Evolutionary conservation across 1,140 invertebrate genomes (phyloP).

Genomic region (Diachasmimorpha longicaudata): DNA sequence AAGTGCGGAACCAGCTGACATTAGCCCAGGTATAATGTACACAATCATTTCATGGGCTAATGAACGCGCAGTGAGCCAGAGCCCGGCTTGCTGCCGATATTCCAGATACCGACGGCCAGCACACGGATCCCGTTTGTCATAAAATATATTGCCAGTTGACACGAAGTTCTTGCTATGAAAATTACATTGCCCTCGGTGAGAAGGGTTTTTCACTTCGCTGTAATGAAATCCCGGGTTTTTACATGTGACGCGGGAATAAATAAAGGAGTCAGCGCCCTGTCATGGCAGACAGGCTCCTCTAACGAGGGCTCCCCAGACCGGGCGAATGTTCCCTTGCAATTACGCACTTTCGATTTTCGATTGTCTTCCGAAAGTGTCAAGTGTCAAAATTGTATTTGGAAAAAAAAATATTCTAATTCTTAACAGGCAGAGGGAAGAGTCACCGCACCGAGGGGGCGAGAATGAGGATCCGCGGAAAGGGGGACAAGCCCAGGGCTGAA

Average conservation of each 20-base stretch:
- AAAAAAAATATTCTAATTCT: not conserved
- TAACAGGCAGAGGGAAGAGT: not conserved
- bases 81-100: not conserved
- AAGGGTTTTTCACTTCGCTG: no score
- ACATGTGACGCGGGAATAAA: no score
- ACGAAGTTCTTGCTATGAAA: not conserved
- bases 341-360: no score
- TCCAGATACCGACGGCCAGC: not conserved
- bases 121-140: slow-evolving; percentile 28
- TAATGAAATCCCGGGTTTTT: no score
- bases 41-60: slow-evolving; percentile 41
- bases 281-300: no score
- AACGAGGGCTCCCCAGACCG: no score
- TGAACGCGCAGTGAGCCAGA: slow-evolving; percentile 26
- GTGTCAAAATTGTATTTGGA: no score
- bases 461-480: slow-evolving; percentile 5
- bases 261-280: no score
- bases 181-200: not conserved
- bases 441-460: not conserved
- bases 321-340: no score
- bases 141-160: slow-evolving; percentile 14
- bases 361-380: no score
- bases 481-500: slow-evolving; percentile 8
- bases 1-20: not conserved
- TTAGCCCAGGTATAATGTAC: slow-evolving; percentile 18